phyloP scores from a whole-genome alignment of 2,888 invertebrate species.

The Chorisops tibialis region DNA sequence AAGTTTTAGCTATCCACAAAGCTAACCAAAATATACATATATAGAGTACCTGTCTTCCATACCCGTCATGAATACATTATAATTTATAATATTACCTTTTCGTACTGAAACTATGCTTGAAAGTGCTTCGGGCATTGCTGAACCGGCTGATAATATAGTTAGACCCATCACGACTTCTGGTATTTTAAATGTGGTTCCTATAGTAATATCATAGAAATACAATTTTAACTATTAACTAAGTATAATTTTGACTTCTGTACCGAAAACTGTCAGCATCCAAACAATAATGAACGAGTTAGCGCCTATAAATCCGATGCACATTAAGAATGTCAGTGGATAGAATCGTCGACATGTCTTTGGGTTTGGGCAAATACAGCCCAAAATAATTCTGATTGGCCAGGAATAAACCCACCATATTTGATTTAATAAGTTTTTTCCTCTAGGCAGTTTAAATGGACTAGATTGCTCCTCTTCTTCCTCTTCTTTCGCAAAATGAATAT shows the following conservation, averaged over 20 bases:
- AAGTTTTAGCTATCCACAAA: too few relatives aligned
- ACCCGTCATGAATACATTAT: not conserved
- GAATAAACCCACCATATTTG: constrained; percentile 64
- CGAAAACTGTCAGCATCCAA: constrained; percentile 88
- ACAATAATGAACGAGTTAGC: constrained; percentile 80
- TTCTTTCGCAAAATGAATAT: not conserved
- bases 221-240: not conserved
- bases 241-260: constrained; percentile 54
- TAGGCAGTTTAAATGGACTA: constrained; percentile 54
- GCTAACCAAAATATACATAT: too few relatives aligned
- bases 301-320: constrained; percentile 86
- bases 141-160: constrained; percentile 86
- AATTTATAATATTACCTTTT: constrained; percentile 59
- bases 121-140: constrained; percentile 76
- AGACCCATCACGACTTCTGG: constrained; percentile 89
- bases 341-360: constrained; percentile 58
- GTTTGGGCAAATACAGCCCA: constrained; percentile 70
- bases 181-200: constrained; percentile 71
- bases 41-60: too few relatives aligned
- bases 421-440: constrained; percentile 36
- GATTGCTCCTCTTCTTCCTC: not conserved
- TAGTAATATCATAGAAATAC: constrained; percentile 30
- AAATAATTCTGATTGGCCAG: constrained; percentile 67
- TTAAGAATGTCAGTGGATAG: constrained; percentile 78
- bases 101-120: constrained; percentile 83